A percentile compares a stretch with the other conserved stretches of the same genome.
phyloP scores from a whole-genome alignment of 2,888 invertebrate genomes.

The Callimorpha dominula region DNA sequence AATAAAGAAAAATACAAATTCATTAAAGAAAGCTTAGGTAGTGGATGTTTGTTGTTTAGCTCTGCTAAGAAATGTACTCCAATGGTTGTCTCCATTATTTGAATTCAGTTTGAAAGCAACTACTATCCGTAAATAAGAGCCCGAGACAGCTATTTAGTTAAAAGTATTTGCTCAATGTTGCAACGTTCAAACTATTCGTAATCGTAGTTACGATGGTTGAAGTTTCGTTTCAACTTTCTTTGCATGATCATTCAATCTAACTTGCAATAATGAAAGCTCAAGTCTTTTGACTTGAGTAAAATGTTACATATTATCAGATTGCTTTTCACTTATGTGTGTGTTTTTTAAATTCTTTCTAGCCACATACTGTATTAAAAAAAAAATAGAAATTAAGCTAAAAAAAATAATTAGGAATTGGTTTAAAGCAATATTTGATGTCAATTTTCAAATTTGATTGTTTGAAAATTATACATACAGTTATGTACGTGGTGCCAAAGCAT shows the following conservation, averaged over 20 bases:
- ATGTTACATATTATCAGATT: background rate
- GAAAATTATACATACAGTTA: too few species aligned
- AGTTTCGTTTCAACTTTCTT: background rate
- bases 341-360: too few species aligned
- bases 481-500: too few species aligned
- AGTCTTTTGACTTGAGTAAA: background rate
- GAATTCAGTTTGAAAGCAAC: background rate
- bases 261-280: background rate
- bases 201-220: background rate
- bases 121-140: background rate
- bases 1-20: too few species aligned
- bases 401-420: too few species aligned
- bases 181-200: background rate
- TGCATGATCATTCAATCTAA: background rate
- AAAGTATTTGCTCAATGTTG: background rate
- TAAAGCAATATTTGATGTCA: too few species aligned
- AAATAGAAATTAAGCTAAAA: too few species aligned
- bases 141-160: background rate
- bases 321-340: background rate
- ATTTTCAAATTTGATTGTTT: too few species aligned
- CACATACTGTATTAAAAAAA: too few species aligned
- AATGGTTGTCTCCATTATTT: background rate
- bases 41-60: background rate
- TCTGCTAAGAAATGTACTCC: background rate
- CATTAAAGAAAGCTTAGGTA: too few species aligned